These are phyloP conservation scores for Cyprinodon variegatus DNA, from an alignment of 2,113 vertebrate genomes.

Conservation along the genomic window DNA sequence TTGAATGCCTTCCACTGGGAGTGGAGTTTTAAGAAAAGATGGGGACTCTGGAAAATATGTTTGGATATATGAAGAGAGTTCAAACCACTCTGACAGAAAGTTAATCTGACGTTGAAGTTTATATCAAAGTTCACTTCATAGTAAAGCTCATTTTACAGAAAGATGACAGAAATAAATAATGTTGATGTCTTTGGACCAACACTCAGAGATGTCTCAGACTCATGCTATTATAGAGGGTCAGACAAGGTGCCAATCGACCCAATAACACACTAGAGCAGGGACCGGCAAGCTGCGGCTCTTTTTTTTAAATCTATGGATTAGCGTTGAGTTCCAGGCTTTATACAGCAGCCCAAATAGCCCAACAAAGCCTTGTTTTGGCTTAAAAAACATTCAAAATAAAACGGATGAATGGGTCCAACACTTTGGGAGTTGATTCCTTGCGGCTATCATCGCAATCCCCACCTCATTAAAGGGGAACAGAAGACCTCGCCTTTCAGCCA, in stretches of 20 bases:
- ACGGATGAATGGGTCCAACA: too few species aligned
- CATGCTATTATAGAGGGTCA: constrained; percentile 15
- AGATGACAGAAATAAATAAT: not conserved
- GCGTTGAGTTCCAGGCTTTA: too few species aligned
- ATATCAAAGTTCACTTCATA: not conserved
- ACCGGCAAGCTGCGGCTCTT: too few species aligned
- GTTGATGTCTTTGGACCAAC: not conserved
- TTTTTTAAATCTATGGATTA: too few species aligned
- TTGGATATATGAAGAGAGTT: constrained; percentile 60
- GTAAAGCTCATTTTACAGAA: not conserved
- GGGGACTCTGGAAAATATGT: constrained; percentile 87
- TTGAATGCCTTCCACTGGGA: constrained; percentile 84
- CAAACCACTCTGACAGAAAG: constrained; percentile 9
- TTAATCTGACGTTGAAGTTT: not conserved
- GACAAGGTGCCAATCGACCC: not conserved
- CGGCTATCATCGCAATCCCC: too few species aligned
- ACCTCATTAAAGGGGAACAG: too few species aligned
- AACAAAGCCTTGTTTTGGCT: too few species aligned
- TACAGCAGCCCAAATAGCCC: too few species aligned
- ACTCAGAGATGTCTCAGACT: not conserved
- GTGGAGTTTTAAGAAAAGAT: constrained; percentile 87
- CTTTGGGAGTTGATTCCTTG: too few species aligned
- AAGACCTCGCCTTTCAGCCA: too few species aligned
- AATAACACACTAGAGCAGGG: not conserved
- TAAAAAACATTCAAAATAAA: too few species aligned